Conservation (phyloP, 2,797 vertebrate species). For the Oreochromis grahami region DNA sequence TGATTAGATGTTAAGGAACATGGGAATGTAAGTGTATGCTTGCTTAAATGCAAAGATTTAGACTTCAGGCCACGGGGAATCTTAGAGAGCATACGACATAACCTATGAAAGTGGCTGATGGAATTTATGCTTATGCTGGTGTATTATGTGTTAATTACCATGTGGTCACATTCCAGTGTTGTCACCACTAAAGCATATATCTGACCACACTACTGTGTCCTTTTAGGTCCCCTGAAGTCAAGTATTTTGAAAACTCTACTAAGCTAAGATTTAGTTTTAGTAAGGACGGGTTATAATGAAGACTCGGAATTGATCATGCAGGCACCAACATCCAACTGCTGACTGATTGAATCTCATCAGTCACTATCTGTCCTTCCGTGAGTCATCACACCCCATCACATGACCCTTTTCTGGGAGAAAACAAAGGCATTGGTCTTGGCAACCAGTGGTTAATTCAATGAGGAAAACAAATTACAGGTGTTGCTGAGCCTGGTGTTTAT, state of each 20-base stretch:
- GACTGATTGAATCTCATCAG: not conserved
- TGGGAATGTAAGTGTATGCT: not conserved
- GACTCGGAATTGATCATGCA: not conserved
- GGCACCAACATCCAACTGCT: not conserved
- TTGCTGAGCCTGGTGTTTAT: not conserved
- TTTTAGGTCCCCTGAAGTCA: not conserved
- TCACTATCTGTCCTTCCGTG: not conserved
- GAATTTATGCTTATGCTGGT: not conserved
- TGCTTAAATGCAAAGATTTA: not conserved
- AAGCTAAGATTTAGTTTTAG: not conserved
- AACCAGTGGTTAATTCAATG: not conserved
- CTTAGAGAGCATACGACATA: not conserved
- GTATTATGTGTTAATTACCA: not conserved
- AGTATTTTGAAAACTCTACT: not conserved
- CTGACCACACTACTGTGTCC: not conserved
- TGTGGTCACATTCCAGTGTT: not conserved
- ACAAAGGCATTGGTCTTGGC: not conserved
- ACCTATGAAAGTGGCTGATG: not conserved
- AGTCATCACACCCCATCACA: not conserved
- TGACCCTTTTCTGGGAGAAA: not conserved
- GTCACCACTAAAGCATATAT: not conserved
- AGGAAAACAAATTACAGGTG: not conserved
- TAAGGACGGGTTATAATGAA: rapidly evolving
- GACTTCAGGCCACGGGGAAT: not conserved
- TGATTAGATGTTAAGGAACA: constrained; percentile 16